Conservation (phyloP, 2,888 invertebrate species). For the Invenusta paracnida region DNA sequence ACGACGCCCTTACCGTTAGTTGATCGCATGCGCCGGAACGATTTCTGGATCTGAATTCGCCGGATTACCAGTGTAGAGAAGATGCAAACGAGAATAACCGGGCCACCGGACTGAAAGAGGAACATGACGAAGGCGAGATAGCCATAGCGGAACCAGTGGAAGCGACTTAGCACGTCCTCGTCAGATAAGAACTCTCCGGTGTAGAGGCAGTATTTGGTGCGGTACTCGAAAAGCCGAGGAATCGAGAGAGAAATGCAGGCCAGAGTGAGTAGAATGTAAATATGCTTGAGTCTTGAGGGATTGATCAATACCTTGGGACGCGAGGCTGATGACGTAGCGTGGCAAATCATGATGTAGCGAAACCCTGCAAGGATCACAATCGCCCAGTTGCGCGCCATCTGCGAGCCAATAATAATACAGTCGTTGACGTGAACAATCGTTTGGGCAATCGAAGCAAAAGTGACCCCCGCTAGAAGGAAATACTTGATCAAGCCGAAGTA, state of each 20-base stretch:
- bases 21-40: neutral
- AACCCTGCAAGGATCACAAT: neutral
- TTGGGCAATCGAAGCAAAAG: neutral
- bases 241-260: neutral
- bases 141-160: constrained; percentile 4
- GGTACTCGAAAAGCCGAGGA: constrained; percentile 13
- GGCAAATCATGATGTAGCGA: constrained; percentile 27
- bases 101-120: constrained; percentile 31
- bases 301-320: neutral
- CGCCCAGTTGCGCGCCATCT: constrained; percentile 30
- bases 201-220: neutral
- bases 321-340: neutral
- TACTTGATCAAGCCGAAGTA: neutral
- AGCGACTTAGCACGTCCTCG: neutral
- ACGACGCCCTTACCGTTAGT: neutral
- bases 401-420: constrained; percentile 20
- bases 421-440: neutral
- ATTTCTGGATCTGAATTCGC: neutral
- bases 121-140: constrained; percentile 20
- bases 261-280: neutral
- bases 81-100: neutral
- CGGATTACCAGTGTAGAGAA: neutral
- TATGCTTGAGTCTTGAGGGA: neutral
- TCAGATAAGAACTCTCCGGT: neutral
- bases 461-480: neutral